Percentiles rank a stretch among this genome's conserved stretches.
Evolutionary conservation across 2,113 vertebrate genomes (phyloP).

Genomic region (Planiliza haematocheilus): DNA sequence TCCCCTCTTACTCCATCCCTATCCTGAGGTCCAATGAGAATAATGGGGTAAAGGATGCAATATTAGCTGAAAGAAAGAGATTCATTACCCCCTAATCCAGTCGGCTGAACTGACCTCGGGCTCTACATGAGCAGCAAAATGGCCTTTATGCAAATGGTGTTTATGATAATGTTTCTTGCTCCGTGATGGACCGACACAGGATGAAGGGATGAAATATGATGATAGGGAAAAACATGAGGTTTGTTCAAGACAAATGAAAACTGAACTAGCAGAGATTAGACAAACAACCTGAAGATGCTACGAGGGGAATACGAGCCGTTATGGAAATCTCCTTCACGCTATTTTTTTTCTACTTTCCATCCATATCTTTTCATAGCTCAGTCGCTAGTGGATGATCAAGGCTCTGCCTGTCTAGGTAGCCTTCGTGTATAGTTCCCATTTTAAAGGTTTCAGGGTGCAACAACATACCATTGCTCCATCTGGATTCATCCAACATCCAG

Average conservation of each 20-base stretch:
- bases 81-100: conserved; percentile 12
- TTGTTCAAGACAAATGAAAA: background rate
- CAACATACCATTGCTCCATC: too few species aligned
- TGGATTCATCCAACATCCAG: too few species aligned
- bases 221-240: background rate
- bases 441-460: too few species aligned
- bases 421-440: too few species aligned
- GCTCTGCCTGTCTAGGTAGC: too few species aligned
- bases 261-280: too few species aligned
- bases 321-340: too few species aligned
- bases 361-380: too few species aligned
- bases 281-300: too few species aligned
- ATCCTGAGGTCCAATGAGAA: conserved; percentile 34
- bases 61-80: conserved; percentile 30
- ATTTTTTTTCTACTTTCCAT: too few species aligned
- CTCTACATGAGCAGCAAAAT: background rate
- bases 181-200: conserved; percentile 1
- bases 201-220: background rate
- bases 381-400: too few species aligned
- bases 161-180: background rate
- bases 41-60: conserved; percentile 32
- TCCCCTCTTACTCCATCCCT: conserved; percentile 26
- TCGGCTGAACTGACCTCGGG: background rate
- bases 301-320: too few species aligned
- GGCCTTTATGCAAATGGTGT: conserved; percentile 27